These are phyloP conservation scores for Drosophila kepulauana DNA, from an alignment of 1,140 invertebrate genomes.

Conservation along the genomic window DNA sequence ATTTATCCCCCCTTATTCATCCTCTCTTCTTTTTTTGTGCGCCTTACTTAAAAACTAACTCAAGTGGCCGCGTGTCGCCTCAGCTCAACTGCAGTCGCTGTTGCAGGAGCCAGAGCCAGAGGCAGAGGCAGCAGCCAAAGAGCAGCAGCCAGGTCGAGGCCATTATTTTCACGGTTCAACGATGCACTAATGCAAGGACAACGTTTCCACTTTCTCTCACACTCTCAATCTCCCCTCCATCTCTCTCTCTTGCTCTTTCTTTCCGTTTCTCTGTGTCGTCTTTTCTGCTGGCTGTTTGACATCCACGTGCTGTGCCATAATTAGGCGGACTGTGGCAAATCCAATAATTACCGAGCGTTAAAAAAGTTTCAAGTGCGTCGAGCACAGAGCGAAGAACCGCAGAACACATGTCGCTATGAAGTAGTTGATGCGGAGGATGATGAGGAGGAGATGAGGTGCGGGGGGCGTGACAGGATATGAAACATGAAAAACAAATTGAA, in stretches of 20 bases:
- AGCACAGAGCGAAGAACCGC: constrained; percentile 52
- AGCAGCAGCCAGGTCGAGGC: constrained; percentile 33
- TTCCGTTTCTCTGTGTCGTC: too few species aligned
- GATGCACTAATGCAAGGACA: constrained; percentile 51
- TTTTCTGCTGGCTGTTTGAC: constrained; percentile 6
- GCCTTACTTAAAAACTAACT: background rate
- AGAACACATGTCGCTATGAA: constrained; percentile 64
- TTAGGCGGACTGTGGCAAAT: constrained; percentile 62
- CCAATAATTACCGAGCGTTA: constrained; percentile 73
- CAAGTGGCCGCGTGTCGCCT: constrained; percentile 5
- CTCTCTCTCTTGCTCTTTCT: background rate
- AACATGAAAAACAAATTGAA: constrained; percentile 80
- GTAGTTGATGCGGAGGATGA: background rate
- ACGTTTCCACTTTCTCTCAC: constrained; percentile 39
- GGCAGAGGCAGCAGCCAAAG: background rate
- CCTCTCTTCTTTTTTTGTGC: background rate
- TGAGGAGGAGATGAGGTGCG: background rate
- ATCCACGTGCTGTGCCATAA: constrained; percentile 65
- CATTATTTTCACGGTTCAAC: constrained; percentile 60
- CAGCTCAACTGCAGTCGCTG: constrained; percentile 11
- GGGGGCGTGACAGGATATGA: constrained; percentile 62
- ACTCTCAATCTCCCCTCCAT: background rate
- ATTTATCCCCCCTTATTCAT: background rate
- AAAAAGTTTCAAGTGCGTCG: constrained; percentile 65
- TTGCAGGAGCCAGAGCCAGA: background rate